Evolutionary conservation across 2,797 vertebrate genomes (phyloP).

Genomic region (Halcyon smyrnensis): DNA sequence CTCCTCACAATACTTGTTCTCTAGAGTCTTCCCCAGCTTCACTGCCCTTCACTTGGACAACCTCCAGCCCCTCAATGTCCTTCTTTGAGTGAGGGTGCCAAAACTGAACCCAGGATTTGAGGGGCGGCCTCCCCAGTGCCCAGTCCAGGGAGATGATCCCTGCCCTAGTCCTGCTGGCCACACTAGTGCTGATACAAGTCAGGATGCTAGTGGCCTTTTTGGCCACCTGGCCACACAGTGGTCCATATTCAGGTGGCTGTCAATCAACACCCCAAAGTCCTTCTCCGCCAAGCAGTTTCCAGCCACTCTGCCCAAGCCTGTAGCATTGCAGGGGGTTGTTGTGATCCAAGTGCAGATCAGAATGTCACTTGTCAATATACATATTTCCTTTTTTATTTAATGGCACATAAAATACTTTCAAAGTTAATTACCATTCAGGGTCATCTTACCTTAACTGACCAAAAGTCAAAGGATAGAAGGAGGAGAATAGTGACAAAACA

Average conservation of each 20-base stretch:
- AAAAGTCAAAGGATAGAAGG: constrained; percentile 85
- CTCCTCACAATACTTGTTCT: too few relatives aligned
- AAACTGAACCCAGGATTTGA: too few relatives aligned
- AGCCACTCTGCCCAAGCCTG: neutral
- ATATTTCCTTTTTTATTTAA: neutral
- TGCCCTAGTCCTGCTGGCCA: neutral
- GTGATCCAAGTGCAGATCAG: neutral
- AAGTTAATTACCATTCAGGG: neutral
- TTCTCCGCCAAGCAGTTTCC: neutral
- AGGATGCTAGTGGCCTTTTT: neutral
- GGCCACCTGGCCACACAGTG: too few relatives aligned
- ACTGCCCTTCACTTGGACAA: too few relatives aligned
- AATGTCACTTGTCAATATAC: neutral
- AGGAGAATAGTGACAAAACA: constrained; percentile 85
- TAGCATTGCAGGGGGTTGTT: neutral
- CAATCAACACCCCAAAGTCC: neutral
- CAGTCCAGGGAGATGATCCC: neutral
- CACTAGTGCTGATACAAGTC: too few relatives aligned
- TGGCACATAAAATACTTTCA: neutral
- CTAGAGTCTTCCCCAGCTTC: too few relatives aligned
- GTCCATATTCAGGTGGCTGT: neutral
- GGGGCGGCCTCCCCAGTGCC: neutral
- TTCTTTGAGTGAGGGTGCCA: too few relatives aligned
- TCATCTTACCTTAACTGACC: constrained; percentile 85
- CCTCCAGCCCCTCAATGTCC: too few relatives aligned